These are phyloP conservation scores for Ochotona curzoniae DNA, from an alignment of 2,113 vertebrate species.

Conservation along the genomic window DNA sequence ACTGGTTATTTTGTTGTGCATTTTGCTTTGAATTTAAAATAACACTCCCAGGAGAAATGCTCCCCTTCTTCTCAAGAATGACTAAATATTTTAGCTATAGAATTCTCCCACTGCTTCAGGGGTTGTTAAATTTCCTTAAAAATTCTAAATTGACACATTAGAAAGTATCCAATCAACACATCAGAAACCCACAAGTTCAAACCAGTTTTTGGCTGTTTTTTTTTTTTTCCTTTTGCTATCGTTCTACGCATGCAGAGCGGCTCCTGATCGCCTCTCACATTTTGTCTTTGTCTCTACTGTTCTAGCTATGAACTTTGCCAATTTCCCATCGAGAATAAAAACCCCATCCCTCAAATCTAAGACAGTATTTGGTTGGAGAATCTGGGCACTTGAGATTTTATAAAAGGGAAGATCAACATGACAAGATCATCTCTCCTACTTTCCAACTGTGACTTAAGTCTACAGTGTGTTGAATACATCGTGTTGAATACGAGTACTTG, in stretches of 20 bases:
- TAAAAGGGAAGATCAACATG: neutral
- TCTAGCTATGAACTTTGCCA: neutral
- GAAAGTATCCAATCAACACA: neutral
- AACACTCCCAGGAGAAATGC: neutral
- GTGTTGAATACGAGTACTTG: neutral
- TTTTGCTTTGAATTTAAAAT: slow-evolving; percentile 58
- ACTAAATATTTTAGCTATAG: neutral
- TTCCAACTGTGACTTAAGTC: slow-evolving; percentile 3
- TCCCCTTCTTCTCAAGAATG: neutral
- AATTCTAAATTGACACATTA: neutral
- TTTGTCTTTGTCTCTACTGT: neutral
- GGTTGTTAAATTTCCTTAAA: slow-evolving; percentile 13
- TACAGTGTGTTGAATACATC: neutral
- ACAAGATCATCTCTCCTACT: neutral
- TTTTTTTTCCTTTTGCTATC: neutral
- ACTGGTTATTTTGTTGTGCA: neutral
- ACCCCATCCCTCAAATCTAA: neutral
- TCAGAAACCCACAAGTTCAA: neutral
- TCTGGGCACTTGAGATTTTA: neutral
- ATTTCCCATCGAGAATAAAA: neutral
- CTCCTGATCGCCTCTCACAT: neutral
- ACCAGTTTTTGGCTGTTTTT: neutral
- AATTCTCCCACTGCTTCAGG: neutral
- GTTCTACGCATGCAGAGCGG: neutral
- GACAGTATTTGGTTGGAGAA: neutral